phyloP scores from a whole-genome alignment of 2,113 vertebrate species.

The Isurus oxyrinchus region DNA sequence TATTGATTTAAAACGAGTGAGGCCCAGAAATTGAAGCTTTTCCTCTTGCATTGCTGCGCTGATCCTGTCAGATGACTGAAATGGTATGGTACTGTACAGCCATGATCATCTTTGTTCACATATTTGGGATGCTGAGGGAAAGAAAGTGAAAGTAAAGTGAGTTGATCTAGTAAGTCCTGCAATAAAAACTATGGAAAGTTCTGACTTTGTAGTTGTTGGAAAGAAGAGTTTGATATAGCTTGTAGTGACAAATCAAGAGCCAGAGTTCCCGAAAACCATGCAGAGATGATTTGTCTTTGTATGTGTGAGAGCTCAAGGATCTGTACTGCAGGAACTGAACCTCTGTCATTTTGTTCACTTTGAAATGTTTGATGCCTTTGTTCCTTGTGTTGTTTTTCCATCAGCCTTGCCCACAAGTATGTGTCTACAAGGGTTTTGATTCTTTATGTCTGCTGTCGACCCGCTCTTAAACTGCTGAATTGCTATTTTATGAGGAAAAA shows the following conservation, averaged over 20 bases:
- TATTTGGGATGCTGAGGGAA: not conserved
- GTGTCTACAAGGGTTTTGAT: not conserved
- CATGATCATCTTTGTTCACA: not conserved
- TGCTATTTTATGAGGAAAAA: not conserved
- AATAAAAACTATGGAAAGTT: not conserved
- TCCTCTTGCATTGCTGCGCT: constrained; percentile 20
- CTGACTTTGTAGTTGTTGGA: not conserved
- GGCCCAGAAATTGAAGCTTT: constrained; percentile 33
- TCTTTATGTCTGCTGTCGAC: not conserved
- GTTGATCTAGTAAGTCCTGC: not conserved
- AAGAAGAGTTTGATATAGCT: not conserved
- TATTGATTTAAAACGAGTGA: not conserved
- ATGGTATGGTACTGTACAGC: constrained; percentile 23
- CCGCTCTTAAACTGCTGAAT: not conserved
- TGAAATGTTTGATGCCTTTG: not conserved
- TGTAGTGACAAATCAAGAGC: not conserved
- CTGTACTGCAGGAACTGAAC: not conserved
- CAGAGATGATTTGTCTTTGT: not conserved
- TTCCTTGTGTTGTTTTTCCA: not conserved
- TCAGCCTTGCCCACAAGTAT: not conserved
- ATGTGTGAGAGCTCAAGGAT: not conserved
- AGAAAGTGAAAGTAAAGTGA: not conserved
- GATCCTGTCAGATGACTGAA: constrained; percentile 30
- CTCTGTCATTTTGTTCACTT: not conserved
- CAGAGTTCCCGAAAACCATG: not conserved